A percentile compares a stretch with the other conserved stretches of the same genome.
Conservation (phyloP, 2,113 vertebrate species). For the Oryzias javanicus region DNA sequence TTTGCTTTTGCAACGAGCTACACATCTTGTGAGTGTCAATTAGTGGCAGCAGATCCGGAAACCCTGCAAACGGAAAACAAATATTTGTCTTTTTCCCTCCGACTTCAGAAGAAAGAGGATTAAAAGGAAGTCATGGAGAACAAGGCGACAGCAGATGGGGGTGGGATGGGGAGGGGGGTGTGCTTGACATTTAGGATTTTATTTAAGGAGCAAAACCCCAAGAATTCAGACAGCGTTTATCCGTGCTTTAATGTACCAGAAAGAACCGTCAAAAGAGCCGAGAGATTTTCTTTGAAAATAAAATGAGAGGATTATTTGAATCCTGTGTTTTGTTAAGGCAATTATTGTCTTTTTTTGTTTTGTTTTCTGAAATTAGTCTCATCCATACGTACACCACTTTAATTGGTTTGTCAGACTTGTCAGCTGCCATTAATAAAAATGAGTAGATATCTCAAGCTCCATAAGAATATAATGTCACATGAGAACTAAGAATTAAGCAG, state of each 20-base stretch:
- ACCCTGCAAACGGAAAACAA: conserved; percentile 54
- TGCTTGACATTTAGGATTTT: conserved; percentile 53
- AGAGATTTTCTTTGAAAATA: background rate
- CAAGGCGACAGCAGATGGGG: conserved; percentile 24
- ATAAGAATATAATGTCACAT: no score
- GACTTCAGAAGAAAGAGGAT: conserved; percentile 53
- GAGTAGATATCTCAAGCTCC: no score
- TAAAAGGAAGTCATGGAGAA: conserved; percentile 46
- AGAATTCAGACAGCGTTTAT: conserved; percentile 31
- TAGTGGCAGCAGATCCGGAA: conserved; percentile 63
- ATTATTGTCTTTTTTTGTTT: no score
- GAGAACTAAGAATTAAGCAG: no score
- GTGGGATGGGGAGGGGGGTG: conserved; percentile 31
- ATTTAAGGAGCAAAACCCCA: conserved; percentile 35
- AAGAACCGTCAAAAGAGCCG: conserved; percentile 11
- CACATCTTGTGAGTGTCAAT: conserved; percentile 65
- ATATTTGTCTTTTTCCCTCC: conserved; percentile 51
- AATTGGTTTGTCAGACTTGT: no score
- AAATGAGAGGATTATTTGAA: no score
- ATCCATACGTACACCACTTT: no score
- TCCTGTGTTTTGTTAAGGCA: no score
- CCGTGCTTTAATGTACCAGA: background rate
- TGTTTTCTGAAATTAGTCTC: no score
- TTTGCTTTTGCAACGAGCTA: conserved; percentile 53
- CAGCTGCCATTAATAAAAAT: no score